Conservation (phyloP, 2,113 vertebrate species). For the Menidia beryllina region DNA sequence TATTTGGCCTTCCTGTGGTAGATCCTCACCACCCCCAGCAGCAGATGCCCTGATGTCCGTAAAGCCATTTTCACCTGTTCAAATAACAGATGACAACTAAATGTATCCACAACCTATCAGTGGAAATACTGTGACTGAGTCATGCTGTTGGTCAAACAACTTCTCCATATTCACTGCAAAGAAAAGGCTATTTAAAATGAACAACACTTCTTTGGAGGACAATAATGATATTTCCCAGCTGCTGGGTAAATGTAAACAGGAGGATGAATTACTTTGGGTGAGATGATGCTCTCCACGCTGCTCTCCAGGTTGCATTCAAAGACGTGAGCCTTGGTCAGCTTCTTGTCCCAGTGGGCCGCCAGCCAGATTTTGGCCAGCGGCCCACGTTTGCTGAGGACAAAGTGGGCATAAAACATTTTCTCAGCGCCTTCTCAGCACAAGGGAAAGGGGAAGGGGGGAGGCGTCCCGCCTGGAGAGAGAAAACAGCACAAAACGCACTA, state of each 20-base stretch:
- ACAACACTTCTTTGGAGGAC: too few relatives aligned
- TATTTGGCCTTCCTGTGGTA: constrained; percentile 99
- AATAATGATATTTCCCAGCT: neutral
- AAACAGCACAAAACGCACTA: constrained; percentile 12
- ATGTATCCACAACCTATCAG: neutral
- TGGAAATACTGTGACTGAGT: neutral
- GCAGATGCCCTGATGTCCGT: constrained; percentile 94
- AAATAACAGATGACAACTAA: neutral
- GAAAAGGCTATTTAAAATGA: too few relatives aligned
- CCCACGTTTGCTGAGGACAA: constrained; percentile 98
- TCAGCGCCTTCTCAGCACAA: constrained; percentile 71
- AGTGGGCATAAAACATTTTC: constrained; percentile 98
- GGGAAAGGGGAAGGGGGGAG: constrained; percentile 36
- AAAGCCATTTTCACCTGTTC: constrained; percentile 96
- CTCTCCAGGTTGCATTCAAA: constrained; percentile 98
- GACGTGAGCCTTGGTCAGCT: constrained; percentile 98
- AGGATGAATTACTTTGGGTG: constrained; percentile 87
- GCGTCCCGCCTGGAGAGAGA: constrained; percentile 33
- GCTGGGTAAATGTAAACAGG: neutral
- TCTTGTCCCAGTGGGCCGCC: constrained; percentile 99
- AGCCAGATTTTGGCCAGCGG: constrained; percentile 99
- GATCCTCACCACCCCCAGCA: constrained; percentile 96
- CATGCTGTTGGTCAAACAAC: too few relatives aligned
- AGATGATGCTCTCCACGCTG: constrained; percentile 98
- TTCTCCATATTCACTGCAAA: too few relatives aligned